Evolutionary conservation across 2,797 vertebrate genomes (phyloP), one percentile per base, ranked within the genome.

Genomic region (Moxostoma hubbsi): DNA sequence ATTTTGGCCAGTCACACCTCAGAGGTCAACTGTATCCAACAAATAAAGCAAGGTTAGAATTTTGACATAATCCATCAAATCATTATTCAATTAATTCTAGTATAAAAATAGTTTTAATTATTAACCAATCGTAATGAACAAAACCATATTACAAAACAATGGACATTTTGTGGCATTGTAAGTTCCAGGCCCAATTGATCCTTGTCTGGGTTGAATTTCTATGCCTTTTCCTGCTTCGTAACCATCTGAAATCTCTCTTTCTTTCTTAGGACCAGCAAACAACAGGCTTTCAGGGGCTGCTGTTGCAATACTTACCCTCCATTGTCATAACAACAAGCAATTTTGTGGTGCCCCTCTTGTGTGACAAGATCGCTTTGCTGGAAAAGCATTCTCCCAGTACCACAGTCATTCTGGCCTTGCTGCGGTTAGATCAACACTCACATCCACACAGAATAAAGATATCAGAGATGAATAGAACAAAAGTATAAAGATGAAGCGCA

Each of bases 271-370:
- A 1, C 6, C 61, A 0, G 0, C 80, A 47, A 2, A 5, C 15
- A n/a, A 0, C n/a, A 0, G 89, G 89, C 1, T 75, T 96, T 51
- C 43, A 92, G 54, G 88, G 89, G 18, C 90, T 98, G 11, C 0
- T 93, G 62, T 89, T 92, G 24, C 82, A 95, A 77, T 97, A 94
- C 82, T 90, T 98, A 2, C 95, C 96, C 0, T 97, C 96, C 65
- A 92, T 95, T 4, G 94, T 95, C 85, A 96, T 97, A 90, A 95
- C 95, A 0, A 9, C 12, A 0, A 92, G 90, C 81, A 96, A 97
- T 90, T 92, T 96, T 5, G 2, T 97, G 80, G 92, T 97, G 68
- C 96, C 96, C 0, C 55, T 91, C 0, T 73, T 96, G 80, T 96
- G 95, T 83, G 91, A 92, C 79, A 80, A 94, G 76, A 88, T 96